These are phyloP conservation scores for Plumapathes pennacea DNA, from an alignment of 92 coral and sea anemone genomes.

Conservation along the genomic window DNA sequence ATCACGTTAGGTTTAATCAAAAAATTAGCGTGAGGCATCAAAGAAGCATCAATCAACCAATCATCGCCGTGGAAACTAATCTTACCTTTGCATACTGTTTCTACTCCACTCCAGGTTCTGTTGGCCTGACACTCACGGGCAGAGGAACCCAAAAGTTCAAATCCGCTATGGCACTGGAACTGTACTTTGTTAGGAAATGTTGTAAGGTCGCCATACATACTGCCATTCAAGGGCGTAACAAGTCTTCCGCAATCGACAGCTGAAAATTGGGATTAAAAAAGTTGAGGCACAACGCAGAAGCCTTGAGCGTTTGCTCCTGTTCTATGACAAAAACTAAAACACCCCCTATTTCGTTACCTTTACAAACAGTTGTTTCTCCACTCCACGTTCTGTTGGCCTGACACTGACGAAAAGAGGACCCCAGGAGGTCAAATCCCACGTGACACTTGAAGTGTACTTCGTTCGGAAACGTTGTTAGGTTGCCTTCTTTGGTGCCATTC, in stretches of 20 bases:
- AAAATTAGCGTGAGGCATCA: too few species aligned
- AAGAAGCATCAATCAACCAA: too few species aligned
- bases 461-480: constrained; percentile 22
- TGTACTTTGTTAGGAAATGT: constrained; percentile 12
- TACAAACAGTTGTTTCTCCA: constrained; percentile 29
- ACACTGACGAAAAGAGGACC: constrained; percentile 33
- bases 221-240: constrained; percentile 32
- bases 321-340: too few species aligned
- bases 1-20: too few species aligned
- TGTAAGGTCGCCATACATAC: constrained; percentile 12
- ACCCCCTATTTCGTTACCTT: too few species aligned
- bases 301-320: too few species aligned
- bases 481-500: constrained; percentile 41
- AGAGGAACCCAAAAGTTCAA: constrained; percentile 23
- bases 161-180: constrained; percentile 45
- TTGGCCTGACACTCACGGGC: constrained; percentile 26
- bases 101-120: constrained; percentile 38
- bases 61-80: too few species aligned
- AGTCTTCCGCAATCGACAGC: constrained; percentile 49
- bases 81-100: constrained; percentile 40
- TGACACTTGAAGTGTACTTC: constrained; percentile 24
- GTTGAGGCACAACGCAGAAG: too few species aligned
- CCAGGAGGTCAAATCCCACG: constrained; percentile 33
- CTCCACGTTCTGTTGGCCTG: constrained; percentile 36
- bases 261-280: constrained; percentile 3